Percentiles rank a stretch among this genome's conserved stretches.
Evolutionary conservation across 2,888 invertebrate species (phyloP).

Genomic region (Synanthedon andrenaeformis): DNA sequence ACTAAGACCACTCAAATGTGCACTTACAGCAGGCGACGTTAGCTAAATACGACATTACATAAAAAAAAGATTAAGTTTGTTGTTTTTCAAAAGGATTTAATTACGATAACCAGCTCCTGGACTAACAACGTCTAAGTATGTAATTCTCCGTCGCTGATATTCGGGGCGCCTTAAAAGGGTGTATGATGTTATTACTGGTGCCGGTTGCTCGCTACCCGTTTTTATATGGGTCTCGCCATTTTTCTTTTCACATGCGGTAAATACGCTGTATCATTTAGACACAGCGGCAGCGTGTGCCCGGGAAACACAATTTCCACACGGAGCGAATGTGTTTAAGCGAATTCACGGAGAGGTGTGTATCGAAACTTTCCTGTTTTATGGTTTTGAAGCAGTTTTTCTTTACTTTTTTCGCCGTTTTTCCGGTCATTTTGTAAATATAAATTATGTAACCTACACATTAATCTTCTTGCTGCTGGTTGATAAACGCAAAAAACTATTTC

Average conservation of each 20-base stretch:
- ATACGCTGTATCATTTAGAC: not conserved
- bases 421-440: too few relatives aligned
- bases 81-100: not conserved
- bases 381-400: too few relatives aligned
- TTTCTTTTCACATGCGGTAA: not conserved
- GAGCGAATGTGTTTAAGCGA: not conserved
- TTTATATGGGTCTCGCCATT: not conserved
- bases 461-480: too few relatives aligned
- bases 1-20: too few relatives aligned
- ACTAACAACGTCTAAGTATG: not conserved
- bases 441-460: too few relatives aligned
- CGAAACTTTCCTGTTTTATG: not conserved
- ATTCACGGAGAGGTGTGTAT: not conserved
- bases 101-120: not conserved
- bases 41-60: too few relatives aligned
- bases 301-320: not conserved
- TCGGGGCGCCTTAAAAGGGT: constrained; percentile 3
- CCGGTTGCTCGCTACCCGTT: constrained; percentile 1
- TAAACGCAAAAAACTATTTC: too few relatives aligned
- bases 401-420: too few relatives aligned
- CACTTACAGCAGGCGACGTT: too few relatives aligned
- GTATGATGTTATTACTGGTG: constrained; percentile 1
- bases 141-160: constrained; percentile 2
- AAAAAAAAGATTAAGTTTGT: not conserved
- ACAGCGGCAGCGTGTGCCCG: not conserved